These are phyloP conservation scores for Bostrychus sinensis DNA, from an alignment of 2,113 vertebrate species.

Conservation along the genomic window DNA sequence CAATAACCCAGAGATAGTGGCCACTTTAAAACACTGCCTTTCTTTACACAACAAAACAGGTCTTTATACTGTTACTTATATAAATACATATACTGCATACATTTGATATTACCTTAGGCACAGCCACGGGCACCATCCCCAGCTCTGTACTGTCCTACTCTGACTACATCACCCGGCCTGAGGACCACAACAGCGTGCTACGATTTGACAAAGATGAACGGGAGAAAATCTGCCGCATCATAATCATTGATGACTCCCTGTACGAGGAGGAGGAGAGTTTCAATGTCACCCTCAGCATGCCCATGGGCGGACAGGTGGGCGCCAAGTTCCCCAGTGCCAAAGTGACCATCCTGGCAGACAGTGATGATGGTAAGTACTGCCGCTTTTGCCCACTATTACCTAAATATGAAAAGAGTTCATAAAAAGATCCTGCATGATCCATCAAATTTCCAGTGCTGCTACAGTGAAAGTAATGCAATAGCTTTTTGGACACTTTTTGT, in stretches of 20 bases:
- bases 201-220: constrained; percentile 84
- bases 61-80: too few relatives aligned
- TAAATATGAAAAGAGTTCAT: neutral
- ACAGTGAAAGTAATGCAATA: too few relatives aligned
- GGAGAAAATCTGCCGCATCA: constrained; percentile 82
- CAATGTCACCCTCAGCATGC: constrained; percentile 83
- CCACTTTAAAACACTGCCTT: too few relatives aligned
- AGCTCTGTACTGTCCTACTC: constrained; percentile 82
- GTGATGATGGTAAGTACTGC: constrained; percentile 82
- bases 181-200: constrained; percentile 85
- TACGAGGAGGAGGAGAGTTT: constrained; percentile 90
- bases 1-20: too few relatives aligned
- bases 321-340: constrained; percentile 78
- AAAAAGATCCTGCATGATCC: too few relatives aligned
- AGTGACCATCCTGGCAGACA: constrained; percentile 83
- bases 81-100: too few relatives aligned
- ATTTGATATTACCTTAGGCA: constrained; percentile 71
- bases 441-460: too few relatives aligned
- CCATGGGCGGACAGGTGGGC: constrained; percentile 82
- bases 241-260: constrained; percentile 87
- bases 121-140: constrained; percentile 83
- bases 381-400: too few relatives aligned
- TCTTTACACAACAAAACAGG: too few relatives aligned
- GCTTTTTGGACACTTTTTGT: too few relatives aligned
- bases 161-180: constrained; percentile 85